A percentile compares a stretch with the other conserved stretches of the same genome.
Evolutionary conservation across 1,140 invertebrate species (phyloP).

Genomic region (Manduca sexta): DNA sequence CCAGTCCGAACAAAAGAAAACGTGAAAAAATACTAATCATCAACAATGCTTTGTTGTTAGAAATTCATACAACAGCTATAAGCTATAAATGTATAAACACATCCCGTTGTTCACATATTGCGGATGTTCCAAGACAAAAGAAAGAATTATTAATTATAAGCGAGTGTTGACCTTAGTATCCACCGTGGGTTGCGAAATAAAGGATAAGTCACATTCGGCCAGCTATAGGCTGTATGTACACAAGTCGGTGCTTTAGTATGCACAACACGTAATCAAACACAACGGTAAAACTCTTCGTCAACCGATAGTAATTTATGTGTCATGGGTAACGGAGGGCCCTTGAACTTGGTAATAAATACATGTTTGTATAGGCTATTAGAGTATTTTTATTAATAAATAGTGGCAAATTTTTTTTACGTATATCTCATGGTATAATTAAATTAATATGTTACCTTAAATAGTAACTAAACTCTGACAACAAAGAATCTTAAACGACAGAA

Average conservation of each 20-base stretch:
- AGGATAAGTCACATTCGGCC: constrained; percentile 24
- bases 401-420: too few species aligned
- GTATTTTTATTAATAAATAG: too few species aligned
- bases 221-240: constrained; percentile 3
- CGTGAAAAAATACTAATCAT: too few species aligned
- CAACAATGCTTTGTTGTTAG: too few species aligned
- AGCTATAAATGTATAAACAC: too few species aligned
- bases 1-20: too few species aligned
- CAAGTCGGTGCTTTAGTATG: constrained; percentile 18
- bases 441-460: too few species aligned
- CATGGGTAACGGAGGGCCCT: constrained; percentile 29
- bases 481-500: too few species aligned
- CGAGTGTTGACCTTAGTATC: not conserved
- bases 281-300: constrained; percentile 27
- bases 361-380: not conserved
- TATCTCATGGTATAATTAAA: too few species aligned
- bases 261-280: constrained; percentile 14
- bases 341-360: constrained; percentile 24
- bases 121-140: not conserved
- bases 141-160: constrained; percentile 10
- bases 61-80: too few species aligned
- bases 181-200: constrained; percentile 11
- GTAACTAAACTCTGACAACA: too few species aligned
- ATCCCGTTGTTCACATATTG: too few species aligned
- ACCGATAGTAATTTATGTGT: constrained; percentile 41